Base-by-base conservation (phyloP, 2,888 invertebrate species). In the Ditylenchus weischeri region DNA sequence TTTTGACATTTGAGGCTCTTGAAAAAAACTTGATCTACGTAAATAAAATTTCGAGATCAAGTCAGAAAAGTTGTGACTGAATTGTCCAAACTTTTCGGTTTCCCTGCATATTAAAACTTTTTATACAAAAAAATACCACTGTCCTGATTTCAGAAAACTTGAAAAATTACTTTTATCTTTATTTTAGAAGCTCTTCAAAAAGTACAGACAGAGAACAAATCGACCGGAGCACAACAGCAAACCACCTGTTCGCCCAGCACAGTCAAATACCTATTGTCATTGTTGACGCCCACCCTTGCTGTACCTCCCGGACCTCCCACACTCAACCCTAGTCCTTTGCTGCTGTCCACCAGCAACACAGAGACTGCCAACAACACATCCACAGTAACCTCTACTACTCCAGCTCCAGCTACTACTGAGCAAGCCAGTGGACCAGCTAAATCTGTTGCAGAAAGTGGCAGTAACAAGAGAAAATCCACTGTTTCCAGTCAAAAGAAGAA, bases 121-220 rank as follows among this genome's bases (percentile, higher is more conserved):
- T n/a, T n/a, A n/a, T n/a, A n/a, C n/a, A n/a, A n/a, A n/a, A n/a
- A n/a, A n/a, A n/a, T n/a, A n/a, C n/a, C n/a, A n/a, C n/a, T n/a
- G n/a, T n/a, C n/a, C n/a, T n/a, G n/a, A n/a, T n/a, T n/a, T n/a
- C n/a, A n/a, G n/a, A n/a, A n/a, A n/a, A n/a, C n/a, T n/a, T 43
- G 8, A 43, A 43, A 43, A 43, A 8, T 8, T 8, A 43, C 13
- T 43, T 6, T 2, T 11, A 54, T 54, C 29, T 29, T 5, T 7
- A 29, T 15, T 63, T 35, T 11, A 19, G 63, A 63, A 57, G 54
- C 54, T n/a, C 50, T 57, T 7, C 49, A 63, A 18, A 63, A 54
- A 38, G 18, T 63, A 11, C 63, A 63, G 18, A 38, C 19, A 19
- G 19, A 54, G 29, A 54, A 54, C 21, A 54, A 21, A 7, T 54